Percentiles rank a stretch among this genome's conserved stretches.
Evolutionary conservation across 1,140 invertebrate genomes (phyloP).

Genomic region (Cyrtorhinus lividipennis): DNA sequence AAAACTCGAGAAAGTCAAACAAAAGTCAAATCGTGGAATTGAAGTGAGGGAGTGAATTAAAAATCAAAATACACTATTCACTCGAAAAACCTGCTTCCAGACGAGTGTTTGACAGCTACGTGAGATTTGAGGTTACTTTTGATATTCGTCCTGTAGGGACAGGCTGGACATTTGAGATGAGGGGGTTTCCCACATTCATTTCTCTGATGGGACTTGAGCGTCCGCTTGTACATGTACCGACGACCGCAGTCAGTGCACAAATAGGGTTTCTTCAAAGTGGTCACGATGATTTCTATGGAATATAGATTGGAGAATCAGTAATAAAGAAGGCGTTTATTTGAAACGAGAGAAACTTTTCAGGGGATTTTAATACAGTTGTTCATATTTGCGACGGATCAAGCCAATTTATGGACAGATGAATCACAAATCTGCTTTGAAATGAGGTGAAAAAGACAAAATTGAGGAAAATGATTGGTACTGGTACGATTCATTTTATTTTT

Average conservation of each 20-base stretch:
- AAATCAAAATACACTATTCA: too few relatives aligned
- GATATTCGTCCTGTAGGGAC: conserved; percentile 34
- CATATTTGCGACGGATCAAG: too few relatives aligned
- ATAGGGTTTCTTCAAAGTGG: not conserved
- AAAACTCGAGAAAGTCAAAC: too few relatives aligned
- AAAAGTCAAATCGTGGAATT: too few relatives aligned
- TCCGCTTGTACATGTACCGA: conserved; percentile 22
- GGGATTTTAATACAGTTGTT: too few relatives aligned
- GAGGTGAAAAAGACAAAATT: too few relatives aligned
- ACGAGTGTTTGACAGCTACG: conserved; percentile 23
- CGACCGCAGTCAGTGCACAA: conserved; percentile 16
- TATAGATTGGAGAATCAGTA: not conserved
- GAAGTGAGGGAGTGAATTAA: too few relatives aligned
- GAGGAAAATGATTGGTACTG: too few relatives aligned
- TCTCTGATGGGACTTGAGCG: conserved; percentile 30
- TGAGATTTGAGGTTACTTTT: conserved; percentile 34
- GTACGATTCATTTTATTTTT: too few relatives aligned
- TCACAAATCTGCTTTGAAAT: too few relatives aligned
- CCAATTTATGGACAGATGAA: too few relatives aligned
- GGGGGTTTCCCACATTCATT: conserved; percentile 46
- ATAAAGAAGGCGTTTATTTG: not conserved
- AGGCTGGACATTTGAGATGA: conserved; percentile 39
- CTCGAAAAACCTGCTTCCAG: too few relatives aligned
- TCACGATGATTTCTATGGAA: not conserved
- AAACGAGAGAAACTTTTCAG: not conserved